Evolutionary conservation across 2,113 vertebrate genomes (phyloP), one percentile per base, ranked within the genome.

Genomic region (Channa argus): DNA sequence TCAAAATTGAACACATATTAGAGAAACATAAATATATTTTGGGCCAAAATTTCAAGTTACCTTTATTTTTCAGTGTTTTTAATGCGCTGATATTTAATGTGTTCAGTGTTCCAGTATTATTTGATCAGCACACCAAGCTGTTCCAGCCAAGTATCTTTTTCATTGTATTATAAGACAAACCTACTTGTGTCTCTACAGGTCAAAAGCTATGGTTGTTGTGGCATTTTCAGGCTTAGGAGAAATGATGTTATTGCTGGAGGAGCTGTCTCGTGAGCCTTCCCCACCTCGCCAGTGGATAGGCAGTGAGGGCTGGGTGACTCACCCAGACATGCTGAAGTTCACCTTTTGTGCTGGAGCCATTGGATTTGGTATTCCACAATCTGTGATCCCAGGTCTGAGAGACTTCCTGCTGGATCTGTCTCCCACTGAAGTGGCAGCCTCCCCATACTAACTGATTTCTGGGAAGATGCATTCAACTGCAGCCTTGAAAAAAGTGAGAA

Each of bases 271-370:
- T 1, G 15, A 89, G 10, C 87, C 86, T 8, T 65, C 43, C 4
- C 89, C 90, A 11, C 84, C 68, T 0, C 77, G 85, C 6, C 92
- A 94, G 77, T 94, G 93, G 94, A 89, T 94, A 8, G 92, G 91
- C 10, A 92, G 86, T 24, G 92, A 94, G 44, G 2, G 86, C 0
- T 94, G 94, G 94, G 73, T 91, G n/a, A 92, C 92, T 2, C 64
- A 90, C 10, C 60, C 76, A 11, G 56, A 86, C 8, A 41, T 93
- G 82, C 11, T 85, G 34, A 77, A 37, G 0, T 92, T 78, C 71
- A 53, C 46, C 13, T 61, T 90, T 54, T 90, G 84, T 8, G 5
- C 75, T 0, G 92, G 92, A 2, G 80, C 91, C 2, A 75, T 94
- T 0, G 92, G 92, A 5, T 88, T 93, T 53, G 90, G 70, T 0